phyloP scores from a whole-genome alignment of 2,888 invertebrate genomes.

The Ommatoiulus sabulosus region DNA sequence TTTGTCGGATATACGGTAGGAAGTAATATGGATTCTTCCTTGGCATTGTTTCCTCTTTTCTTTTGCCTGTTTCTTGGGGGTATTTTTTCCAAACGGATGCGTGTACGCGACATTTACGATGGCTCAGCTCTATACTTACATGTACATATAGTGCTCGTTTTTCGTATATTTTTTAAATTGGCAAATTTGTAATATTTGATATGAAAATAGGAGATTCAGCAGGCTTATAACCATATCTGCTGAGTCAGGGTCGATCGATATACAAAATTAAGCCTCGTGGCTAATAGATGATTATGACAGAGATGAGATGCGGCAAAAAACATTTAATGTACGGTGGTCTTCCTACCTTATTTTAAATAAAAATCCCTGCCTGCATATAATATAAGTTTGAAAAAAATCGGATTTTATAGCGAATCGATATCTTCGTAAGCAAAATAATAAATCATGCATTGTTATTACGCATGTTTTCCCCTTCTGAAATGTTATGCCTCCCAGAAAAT shows the following conservation, averaged over 20 bases:
- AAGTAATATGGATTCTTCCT: too few relatives aligned
- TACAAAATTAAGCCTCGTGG: neutral
- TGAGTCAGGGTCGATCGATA: constrained; percentile 8
- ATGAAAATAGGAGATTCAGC: neutral
- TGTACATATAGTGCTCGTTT: neutral
- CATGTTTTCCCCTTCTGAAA: neutral
- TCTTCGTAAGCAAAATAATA: neutral
- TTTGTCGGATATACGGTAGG: too few relatives aligned
- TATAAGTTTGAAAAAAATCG: neutral
- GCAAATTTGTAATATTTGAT: neutral
- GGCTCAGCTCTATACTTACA: neutral
- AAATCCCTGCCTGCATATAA: neutral
- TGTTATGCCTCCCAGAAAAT: neutral
- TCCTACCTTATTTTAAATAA: neutral
- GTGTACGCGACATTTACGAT: too few relatives aligned
- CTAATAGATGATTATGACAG: constrained; percentile 23
- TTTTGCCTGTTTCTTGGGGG: too few relatives aligned
- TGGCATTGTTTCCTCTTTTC: too few relatives aligned
- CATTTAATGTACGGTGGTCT: neutral
- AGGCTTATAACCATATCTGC: neutral
- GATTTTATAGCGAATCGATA: constrained; percentile 14
- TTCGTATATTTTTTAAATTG: neutral
- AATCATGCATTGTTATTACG: neutral
- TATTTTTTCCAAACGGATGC: too few relatives aligned
- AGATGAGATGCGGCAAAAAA: constrained; percentile 4